Conservation (phyloP, 1,140 invertebrate species). For the Drosophila simulans region DNA sequence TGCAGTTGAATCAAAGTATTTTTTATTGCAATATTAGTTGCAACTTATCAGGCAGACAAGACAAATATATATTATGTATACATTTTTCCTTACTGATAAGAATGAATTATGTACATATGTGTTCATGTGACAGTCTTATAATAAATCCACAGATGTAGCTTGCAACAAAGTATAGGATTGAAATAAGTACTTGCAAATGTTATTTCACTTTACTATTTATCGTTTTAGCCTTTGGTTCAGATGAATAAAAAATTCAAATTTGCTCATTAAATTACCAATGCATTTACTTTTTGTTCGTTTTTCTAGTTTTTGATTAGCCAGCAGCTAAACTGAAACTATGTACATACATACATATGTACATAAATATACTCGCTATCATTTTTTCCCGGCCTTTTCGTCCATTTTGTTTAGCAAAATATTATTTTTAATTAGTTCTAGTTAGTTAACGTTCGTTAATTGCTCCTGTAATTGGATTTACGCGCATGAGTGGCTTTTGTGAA, state of each 20-base stretch:
- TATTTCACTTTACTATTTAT: no score
- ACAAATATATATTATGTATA: constrained; percentile 14
- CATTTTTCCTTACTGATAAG: constrained; percentile 20
- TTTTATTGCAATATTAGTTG: constrained; percentile 39
- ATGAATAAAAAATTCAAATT: background rate
- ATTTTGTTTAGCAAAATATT: constrained; percentile 76
- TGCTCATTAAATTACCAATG: background rate
- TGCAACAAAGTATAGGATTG: background rate
- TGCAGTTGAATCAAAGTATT: constrained; percentile 21
- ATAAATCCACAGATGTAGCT: background rate
- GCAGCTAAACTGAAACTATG: constrained; percentile 6
- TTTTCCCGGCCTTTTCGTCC: constrained; percentile 9
- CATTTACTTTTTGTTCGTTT: background rate
- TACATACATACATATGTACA: background rate
- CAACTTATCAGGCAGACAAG: constrained; percentile 41
- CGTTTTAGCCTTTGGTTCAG: no score
- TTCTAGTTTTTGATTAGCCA: background rate
- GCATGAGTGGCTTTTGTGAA: constrained; percentile 60
- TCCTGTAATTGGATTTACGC: constrained; percentile 80
- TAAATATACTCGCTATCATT: background rate
- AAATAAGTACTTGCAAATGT: no score
- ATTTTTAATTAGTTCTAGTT: constrained; percentile 83
- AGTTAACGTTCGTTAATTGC: constrained; percentile 80
- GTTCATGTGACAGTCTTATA: background rate
- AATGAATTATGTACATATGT: background rate